Percentiles rank a stretch among this genome's conserved stretches.
Evolutionary conservation across 2,888 invertebrate species (phyloP).

Genomic region (Watsonalla cultraria): DNA sequence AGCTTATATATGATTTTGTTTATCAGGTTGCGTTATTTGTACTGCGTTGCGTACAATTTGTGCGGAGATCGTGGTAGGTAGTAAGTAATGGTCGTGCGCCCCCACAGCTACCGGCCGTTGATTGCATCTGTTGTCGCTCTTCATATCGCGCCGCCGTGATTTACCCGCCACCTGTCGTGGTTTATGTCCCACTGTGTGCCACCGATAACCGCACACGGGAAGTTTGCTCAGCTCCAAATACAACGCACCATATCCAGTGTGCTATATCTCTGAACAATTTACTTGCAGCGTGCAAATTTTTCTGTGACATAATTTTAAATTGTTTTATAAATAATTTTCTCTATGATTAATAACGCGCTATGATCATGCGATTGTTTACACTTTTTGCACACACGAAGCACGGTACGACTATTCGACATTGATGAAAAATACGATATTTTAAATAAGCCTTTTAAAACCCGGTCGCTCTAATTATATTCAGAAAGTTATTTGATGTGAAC

Average conservation of each 20-base stretch:
- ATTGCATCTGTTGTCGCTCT: slow-evolving; percentile 51
- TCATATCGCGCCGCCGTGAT: slow-evolving; percentile 57
- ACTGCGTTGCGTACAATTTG: background rate
- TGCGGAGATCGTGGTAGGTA: slow-evolving; percentile 11
- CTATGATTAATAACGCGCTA: too few species aligned
- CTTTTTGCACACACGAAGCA: slow-evolving; percentile 21
- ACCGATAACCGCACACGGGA: slow-evolving; percentile 51
- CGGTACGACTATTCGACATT: slow-evolving; percentile 18
- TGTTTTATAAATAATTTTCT: too few species aligned
- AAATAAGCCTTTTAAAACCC: slow-evolving; percentile 32
- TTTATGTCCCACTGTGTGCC: slow-evolving; percentile 52
- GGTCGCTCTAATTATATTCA: slow-evolving; percentile 12
- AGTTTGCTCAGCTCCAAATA: slow-evolving; percentile 37
- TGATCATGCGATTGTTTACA: slow-evolving; percentile 4
- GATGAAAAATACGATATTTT: slow-evolving; percentile 27
- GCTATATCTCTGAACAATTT: too few species aligned
- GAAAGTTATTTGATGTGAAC: slow-evolving; percentile 13
- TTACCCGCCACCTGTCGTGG: slow-evolving; percentile 60
- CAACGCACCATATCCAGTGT: background rate
- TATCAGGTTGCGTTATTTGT: background rate
- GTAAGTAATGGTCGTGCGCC: slow-evolving; percentile 30
- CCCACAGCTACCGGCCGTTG: slow-evolving; percentile 36
- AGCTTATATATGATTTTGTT: background rate
- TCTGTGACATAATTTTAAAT: too few species aligned
- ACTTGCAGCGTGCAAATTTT: too few species aligned